A percentile compares a stretch with the other conserved stretches of the same genome.
Evolutionary conservation across 2,888 invertebrate genomes (phyloP).

Genomic region (Koerneria pararmatus): DNA sequence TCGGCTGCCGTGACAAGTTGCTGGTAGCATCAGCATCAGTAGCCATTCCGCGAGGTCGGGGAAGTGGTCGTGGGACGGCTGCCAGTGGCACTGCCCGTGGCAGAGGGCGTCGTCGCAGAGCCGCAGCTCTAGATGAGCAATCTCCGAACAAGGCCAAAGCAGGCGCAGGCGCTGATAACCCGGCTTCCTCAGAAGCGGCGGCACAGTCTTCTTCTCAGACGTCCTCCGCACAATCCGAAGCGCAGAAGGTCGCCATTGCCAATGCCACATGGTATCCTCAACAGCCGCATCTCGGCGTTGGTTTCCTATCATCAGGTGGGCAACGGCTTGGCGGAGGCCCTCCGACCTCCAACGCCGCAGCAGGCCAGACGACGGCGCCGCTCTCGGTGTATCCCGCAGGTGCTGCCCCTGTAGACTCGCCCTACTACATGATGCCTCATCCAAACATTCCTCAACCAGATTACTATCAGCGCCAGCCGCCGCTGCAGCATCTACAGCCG

Average conservation of each 20-base stretch:
- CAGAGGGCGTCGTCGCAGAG: too few relatives aligned
- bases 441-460: background rate
- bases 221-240: background rate
- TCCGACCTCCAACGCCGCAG: background rate
- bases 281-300: background rate
- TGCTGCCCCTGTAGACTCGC: background rate
- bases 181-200: too few relatives aligned
- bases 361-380: conserved; percentile 17
- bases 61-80: conserved; percentile 5
- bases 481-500: background rate
- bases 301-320: background rate
- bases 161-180: too few relatives aligned
- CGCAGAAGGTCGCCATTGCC: conserved; percentile 6
- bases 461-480: conserved; percentile 21
- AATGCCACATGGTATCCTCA: conserved; percentile 18
- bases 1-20: background rate
- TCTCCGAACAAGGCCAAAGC: too few relatives aligned
- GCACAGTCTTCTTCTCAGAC: too few relatives aligned
- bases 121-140: too few relatives aligned
- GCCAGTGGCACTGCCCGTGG: background rate
- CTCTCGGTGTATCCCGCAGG: background rate
- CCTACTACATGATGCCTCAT: background rate
- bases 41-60: conserved; percentile 21
- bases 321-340: background rate
- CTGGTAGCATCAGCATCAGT: background rate